These are phyloP conservation scores for Colaptes auratus DNA, from an alignment of 2,113 vertebrate species.

Conservation along the genomic window DNA sequence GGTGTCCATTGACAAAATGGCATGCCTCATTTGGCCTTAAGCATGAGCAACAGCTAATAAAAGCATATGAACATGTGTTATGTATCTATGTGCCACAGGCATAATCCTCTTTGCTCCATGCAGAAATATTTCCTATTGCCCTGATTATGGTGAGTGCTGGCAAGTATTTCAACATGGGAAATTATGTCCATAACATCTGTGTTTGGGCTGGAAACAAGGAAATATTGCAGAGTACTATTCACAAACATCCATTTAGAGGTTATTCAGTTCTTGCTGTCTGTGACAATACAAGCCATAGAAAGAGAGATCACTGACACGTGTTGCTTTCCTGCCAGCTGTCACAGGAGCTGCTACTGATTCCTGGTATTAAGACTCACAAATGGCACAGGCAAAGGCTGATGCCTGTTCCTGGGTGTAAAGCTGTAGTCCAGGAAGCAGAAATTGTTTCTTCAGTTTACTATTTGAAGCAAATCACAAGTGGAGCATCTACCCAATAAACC, in stretches of 20 bases:
- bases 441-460: not conserved
- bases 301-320: not conserved
- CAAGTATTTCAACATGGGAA: conserved; percentile 18
- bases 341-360: not conserved
- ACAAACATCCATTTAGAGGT: not conserved
- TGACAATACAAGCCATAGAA: not conserved
- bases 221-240: not conserved
- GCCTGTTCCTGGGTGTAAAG: not conserved
- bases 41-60: conserved; percentile 10
- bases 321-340: conserved; percentile 9
- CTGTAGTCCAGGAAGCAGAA: not conserved
- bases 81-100: conserved; percentile 5
- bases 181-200: conserved; percentile 36
- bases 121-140: conserved; percentile 37
- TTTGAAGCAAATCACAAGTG: not conserved
- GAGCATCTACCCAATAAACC: not conserved
- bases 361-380: not conserved
- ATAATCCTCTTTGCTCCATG: conserved; percentile 34
- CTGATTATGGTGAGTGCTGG: not conserved
- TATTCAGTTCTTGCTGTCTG: not conserved
- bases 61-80: conserved; percentile 47
- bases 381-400: not conserved
- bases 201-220: not conserved
- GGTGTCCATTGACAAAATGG: conserved; percentile 44
- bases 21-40: conserved; percentile 48